These are phyloP conservation scores for Sesamia inferens DNA, from an alignment of 2,888 invertebrate species.

Conservation along the genomic window DNA sequence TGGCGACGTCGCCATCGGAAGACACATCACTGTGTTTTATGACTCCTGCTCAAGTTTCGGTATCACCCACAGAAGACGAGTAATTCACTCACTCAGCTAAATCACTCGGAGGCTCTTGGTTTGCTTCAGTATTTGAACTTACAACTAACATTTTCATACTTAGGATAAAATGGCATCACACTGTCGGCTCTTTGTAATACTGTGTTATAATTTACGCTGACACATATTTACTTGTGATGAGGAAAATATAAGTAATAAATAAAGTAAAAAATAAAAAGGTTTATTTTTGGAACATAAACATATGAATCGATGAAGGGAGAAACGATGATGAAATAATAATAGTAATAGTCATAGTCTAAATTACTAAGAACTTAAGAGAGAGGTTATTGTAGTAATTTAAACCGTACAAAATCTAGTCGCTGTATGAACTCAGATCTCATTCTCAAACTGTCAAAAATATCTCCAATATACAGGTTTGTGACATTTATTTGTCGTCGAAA, in stretches of 20 bases:
- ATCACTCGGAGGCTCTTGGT: constrained; percentile 36
- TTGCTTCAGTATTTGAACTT: constrained; percentile 21
- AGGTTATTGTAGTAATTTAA: too few relatives aligned
- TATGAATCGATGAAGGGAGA: too few relatives aligned
- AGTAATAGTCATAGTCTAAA: too few relatives aligned
- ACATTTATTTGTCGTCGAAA: too few relatives aligned
- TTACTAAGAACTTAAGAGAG: too few relatives aligned
- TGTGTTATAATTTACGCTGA: neutral
- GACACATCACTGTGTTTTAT: constrained; percentile 61
- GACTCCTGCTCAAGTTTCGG: constrained; percentile 36
- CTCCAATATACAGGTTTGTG: too few relatives aligned
- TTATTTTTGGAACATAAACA: neutral
- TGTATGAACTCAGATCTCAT: too few relatives aligned
- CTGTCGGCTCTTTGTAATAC: constrained; percentile 18
- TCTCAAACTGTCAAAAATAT: too few relatives aligned
- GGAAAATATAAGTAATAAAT: neutral
- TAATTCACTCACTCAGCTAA: constrained; percentile 26
- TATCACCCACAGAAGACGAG: constrained; percentile 45
- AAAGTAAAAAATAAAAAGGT: neutral
- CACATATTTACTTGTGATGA: neutral
- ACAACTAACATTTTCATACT: constrained; percentile 20
- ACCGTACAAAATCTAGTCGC: too few relatives aligned
- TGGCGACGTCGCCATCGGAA: constrained; percentile 48
- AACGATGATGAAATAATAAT: too few relatives aligned
- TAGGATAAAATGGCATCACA: constrained; percentile 12